Evolutionary conservation across 2,888 invertebrate species (phyloP).

Genomic region (Smittia aterrima): DNA sequence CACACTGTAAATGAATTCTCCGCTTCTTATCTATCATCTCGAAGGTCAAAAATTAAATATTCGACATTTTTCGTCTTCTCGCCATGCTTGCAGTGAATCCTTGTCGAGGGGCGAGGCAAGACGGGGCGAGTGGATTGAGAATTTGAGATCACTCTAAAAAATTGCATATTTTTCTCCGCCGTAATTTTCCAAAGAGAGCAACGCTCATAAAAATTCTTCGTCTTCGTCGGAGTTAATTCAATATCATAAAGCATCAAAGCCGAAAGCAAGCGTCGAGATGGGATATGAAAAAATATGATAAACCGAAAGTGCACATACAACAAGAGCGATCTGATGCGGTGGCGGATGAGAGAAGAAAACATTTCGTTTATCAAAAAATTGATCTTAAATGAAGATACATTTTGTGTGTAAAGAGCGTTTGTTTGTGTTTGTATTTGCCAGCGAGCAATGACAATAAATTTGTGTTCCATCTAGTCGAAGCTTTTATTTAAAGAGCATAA

Average conservation of each 20-base stretch:
- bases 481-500: too few species aligned
- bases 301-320: not conserved
- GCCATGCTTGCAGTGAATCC: not conserved
- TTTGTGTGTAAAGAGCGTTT: not conserved
- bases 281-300: not conserved
- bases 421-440: too few species aligned
- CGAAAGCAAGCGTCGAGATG: not conserved
- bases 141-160: slow-evolving; percentile 2
- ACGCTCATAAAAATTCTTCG: not conserved
- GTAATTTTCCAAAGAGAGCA: not conserved
- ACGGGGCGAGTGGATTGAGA: not conserved
- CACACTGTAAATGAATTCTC: slow-evolving; percentile 1
- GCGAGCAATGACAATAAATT: not conserved
- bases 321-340: not conserved
- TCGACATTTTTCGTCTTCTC: not conserved
- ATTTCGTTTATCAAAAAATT: slow-evolving; percentile 23
- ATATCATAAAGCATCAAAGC: not conserved
- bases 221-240: not conserved
- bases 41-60: slow-evolving; percentile 7
- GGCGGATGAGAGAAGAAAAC: not conserved
- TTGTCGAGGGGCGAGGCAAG: too few species aligned
- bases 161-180: not conserved
- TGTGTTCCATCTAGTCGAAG: not conserved
- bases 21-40: slow-evolving; percentile 4
- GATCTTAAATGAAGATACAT: slow-evolving; percentile 9